phyloP scores from a whole-genome alignment of 64 coral and sea anemone species.

The Pocillopora verrucosa region DNA sequence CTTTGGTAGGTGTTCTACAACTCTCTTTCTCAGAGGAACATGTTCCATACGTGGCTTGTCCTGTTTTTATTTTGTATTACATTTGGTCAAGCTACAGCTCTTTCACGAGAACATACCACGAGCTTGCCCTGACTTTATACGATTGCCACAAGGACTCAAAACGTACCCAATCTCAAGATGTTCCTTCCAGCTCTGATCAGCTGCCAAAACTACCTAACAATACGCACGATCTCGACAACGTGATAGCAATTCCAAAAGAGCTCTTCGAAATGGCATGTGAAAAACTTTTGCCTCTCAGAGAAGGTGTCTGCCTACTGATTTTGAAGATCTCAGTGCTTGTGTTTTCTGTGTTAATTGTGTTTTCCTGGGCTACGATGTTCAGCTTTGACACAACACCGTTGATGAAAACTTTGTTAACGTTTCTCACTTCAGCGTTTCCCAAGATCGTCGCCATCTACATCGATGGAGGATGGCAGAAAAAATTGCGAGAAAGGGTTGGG shows the following conservation, averaged over 20 bases:
- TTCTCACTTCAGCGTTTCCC: slow-evolving; percentile 7
- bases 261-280: slow-evolving; percentile 20
- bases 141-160: not conserved
- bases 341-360: not conserved
- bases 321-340: not conserved
- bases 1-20: not conserved
- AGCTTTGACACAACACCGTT: not conserved
- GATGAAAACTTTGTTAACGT: not conserved
- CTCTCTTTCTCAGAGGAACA: not conserved
- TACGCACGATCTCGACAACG: not conserved
- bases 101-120: slow-evolving; percentile 16
- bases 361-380: not conserved
- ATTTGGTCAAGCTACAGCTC: slow-evolving; percentile 23
- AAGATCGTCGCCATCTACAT: slow-evolving; percentile 8
- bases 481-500: not conserved
- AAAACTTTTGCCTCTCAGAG: slow-evolving; percentile 8
- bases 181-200: not conserved
- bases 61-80: not conserved
- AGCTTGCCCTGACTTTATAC: not conserved
- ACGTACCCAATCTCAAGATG: not conserved
- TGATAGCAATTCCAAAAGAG: slow-evolving; percentile 9
- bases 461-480: not conserved
- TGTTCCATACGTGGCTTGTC: not conserved
- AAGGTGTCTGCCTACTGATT: not conserved
- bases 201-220: not conserved